Evolutionary conservation across 1,140 invertebrate genomes (phyloP).

Genomic region (Drosophila fuyamai): DNA sequence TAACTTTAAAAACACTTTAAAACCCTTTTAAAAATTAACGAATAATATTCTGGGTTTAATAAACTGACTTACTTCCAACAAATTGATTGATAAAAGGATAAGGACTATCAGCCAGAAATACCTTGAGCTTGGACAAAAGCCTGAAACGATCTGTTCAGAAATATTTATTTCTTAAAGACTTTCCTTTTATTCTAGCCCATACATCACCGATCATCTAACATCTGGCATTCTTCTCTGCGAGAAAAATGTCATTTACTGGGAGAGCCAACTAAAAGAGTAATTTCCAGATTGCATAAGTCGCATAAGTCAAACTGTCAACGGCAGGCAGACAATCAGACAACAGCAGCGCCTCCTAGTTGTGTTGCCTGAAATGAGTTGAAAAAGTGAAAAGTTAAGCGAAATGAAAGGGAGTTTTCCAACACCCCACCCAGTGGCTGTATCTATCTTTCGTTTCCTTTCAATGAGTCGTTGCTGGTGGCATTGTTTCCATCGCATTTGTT

Average conservation of each 20-base stretch:
- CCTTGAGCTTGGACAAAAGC: too few relatives aligned
- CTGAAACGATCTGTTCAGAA: too few relatives aligned
- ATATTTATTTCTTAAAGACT: too few relatives aligned
- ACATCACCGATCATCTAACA: not conserved
- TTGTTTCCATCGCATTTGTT: slow-evolving; percentile 77
- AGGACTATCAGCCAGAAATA: too few relatives aligned
- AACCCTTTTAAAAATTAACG: too few relatives aligned
- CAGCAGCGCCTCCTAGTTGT: slow-evolving; percentile 17
- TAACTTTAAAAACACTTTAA: too few relatives aligned
- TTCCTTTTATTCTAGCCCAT: not conserved
- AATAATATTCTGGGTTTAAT: too few relatives aligned
- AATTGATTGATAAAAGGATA: too few relatives aligned
- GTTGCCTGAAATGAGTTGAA: slow-evolving; percentile 39
- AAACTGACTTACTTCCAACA: too few relatives aligned
- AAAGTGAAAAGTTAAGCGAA: slow-evolving; percentile 80
- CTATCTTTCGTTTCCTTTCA: slow-evolving; percentile 27
- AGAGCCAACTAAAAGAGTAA: slow-evolving; percentile 42
- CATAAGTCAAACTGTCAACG: slow-evolving; percentile 73
- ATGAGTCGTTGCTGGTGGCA: slow-evolving; percentile 66
- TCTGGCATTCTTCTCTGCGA: slow-evolving; percentile 6
- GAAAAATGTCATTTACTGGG: not conserved
- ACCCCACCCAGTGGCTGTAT: not conserved
- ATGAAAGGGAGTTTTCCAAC: slow-evolving; percentile 55
- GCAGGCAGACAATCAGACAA: slow-evolving; percentile 49
- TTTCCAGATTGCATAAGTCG: slow-evolving; percentile 64